Evolutionary conservation across 2,888 invertebrate species (phyloP).

Genomic region (Eilema depressum): DNA sequence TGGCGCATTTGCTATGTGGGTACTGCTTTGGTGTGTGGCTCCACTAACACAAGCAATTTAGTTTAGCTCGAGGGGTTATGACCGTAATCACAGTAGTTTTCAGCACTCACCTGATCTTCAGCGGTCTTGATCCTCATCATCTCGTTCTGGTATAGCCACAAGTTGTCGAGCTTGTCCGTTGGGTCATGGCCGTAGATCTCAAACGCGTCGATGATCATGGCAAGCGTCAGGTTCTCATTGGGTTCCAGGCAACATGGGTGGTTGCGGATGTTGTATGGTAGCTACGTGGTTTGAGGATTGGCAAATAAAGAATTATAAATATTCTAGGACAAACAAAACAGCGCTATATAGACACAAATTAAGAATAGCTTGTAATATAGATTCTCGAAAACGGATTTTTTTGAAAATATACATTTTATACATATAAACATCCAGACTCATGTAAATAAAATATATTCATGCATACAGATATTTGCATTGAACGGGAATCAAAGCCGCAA

Average conservation of each 20-base stretch:
- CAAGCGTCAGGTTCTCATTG: constrained; percentile 77
- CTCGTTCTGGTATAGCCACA: constrained; percentile 80
- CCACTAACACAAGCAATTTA: too few relatives aligned
- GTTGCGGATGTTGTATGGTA: constrained; percentile 74
- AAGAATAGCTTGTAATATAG: too few relatives aligned
- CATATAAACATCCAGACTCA: too few relatives aligned
- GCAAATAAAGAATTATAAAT: neutral
- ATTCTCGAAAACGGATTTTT: too few relatives aligned
- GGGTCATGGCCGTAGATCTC: constrained; percentile 84
- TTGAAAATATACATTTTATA: too few relatives aligned
- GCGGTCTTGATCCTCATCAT: constrained; percentile 81
- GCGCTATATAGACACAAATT: too few relatives aligned
- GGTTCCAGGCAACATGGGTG: constrained; percentile 78
- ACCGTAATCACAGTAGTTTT: neutral
- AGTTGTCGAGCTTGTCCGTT: constrained; percentile 79
- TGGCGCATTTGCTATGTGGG: too few relatives aligned
- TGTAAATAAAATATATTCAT: too few relatives aligned
- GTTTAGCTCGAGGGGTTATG: too few relatives aligned
- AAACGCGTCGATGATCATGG: constrained; percentile 83
- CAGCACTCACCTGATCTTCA: constrained; percentile 73
- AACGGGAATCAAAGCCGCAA: too few relatives aligned
- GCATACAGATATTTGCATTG: too few relatives aligned
- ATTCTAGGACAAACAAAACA: neutral
- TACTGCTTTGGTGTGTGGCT: too few relatives aligned
- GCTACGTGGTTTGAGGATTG: constrained; percentile 47